Evolutionary conservation across 2,797 vertebrate species (phyloP).

Genomic region (Scyliorhinus canicula): DNA sequence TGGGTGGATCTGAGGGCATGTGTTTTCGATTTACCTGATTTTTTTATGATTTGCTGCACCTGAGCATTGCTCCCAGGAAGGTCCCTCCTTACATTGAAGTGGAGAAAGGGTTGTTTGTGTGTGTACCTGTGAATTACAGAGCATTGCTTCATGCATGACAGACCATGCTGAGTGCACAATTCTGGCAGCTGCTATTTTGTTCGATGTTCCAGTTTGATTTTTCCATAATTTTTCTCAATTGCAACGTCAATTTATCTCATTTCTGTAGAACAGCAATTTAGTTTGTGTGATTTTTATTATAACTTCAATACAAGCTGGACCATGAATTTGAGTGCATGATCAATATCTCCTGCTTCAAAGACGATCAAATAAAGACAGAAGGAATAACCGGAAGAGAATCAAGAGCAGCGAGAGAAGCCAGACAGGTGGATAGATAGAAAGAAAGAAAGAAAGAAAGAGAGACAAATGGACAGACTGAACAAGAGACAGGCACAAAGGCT

Average conservation of each 20-base stretch:
- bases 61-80: neutral
- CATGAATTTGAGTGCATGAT: neutral
- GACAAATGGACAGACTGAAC: no score
- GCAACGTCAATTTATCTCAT: neutral
- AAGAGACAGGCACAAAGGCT: neutral
- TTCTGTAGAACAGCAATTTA: neutral
- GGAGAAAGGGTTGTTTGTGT: no score
- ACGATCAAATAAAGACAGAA: neutral
- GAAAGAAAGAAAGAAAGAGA: no score
- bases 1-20: neutral
- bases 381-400: neutral
- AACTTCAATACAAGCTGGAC: neutral
- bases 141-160: neutral
- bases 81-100: neutral
- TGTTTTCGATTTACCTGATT: neutral
- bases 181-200: neutral
- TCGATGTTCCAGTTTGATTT: neutral
- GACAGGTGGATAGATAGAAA: no score
- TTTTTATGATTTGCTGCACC: neutral
- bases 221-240: conserved; percentile 1
- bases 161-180: neutral
- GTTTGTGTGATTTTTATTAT: neutral
- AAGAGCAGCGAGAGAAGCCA: neutral
- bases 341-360: neutral
- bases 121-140: neutral